A percentile compares a stretch with the other conserved stretches of the same genome.
Conservation (phyloP, 1,140 invertebrate species). For the Tenebrio molitor region DNA sequence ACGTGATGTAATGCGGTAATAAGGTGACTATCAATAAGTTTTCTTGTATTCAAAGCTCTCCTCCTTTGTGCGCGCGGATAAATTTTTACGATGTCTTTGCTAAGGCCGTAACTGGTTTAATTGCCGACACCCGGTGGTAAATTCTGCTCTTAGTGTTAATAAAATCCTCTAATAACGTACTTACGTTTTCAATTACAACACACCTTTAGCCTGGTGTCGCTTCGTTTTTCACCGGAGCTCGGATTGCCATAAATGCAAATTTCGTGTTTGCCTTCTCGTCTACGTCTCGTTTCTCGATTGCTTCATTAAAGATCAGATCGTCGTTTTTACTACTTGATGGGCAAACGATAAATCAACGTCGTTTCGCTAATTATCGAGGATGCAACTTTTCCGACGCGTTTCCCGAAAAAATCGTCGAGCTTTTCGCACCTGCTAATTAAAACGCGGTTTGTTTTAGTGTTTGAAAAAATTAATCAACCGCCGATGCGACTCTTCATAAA, state of each 20-base stretch:
- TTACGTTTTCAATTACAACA: constrained; percentile 23
- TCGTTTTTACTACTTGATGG: constrained; percentile 19
- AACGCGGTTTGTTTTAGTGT: constrained; percentile 15
- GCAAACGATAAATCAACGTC: constrained; percentile 35
- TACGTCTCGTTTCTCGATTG: neutral
- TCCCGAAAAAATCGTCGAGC: constrained; percentile 12
- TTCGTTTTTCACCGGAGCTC: neutral
- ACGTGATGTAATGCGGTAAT: constrained; percentile 45
- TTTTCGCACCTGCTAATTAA: constrained; percentile 33
- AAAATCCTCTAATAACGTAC: constrained; percentile 19
- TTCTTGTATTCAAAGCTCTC: constrained; percentile 31
- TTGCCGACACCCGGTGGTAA: constrained; percentile 27
- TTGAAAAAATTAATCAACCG: too few relatives aligned
- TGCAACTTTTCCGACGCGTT: neutral
- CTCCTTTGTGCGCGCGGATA: neutral
- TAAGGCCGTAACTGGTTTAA: constrained; percentile 25
- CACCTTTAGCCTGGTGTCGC: neutral
- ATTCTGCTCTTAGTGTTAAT: constrained; percentile 23
- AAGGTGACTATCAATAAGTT: constrained; percentile 41
- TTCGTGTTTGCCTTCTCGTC: constrained; percentile 1
- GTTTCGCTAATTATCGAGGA: constrained; percentile 16
- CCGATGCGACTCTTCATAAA: constrained; percentile 25
- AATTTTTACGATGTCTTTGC: constrained; percentile 27
- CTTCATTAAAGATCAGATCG: constrained; percentile 26
- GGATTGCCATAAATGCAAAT: neutral